Conservation (phyloP, 2,113 vertebrate genomes). For the Raphicerus campestris region DNA sequence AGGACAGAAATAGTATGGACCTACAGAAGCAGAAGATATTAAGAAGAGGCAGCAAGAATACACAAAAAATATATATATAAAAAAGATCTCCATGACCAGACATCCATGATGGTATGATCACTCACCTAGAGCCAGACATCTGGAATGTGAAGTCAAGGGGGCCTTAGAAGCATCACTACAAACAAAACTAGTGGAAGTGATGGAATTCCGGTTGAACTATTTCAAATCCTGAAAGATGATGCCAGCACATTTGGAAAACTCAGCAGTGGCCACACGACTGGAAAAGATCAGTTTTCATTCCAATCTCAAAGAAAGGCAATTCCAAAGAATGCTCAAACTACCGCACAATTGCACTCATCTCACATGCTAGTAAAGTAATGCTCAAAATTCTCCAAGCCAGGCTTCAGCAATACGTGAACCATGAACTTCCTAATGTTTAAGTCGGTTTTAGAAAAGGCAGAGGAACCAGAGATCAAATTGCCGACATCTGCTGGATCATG, state of each 20-base stretch:
- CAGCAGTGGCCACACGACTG: not conserved
- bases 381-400: not conserved
- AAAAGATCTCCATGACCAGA: not conserved
- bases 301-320: not conserved
- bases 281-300: not conserved
- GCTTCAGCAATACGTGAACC: accelerated
- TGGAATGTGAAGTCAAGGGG: not conserved
- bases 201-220: not conserved
- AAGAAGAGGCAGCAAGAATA: not conserved
- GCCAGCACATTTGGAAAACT: no score
- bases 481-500: accelerated
- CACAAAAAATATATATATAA: no score
- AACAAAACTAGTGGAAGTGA: not conserved
- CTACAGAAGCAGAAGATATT: not conserved
- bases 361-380: not conserved
- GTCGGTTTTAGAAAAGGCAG: not conserved
- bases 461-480: not conserved
- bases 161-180: accelerated
- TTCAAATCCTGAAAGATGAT: not conserved
- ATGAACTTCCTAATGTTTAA: not conserved
- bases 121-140: not conserved
- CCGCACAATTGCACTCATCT: not conserved
- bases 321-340: not conserved
- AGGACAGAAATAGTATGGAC: not conserved
- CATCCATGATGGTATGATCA: not conserved